phyloP scores from a whole-genome alignment of 2,888 invertebrate species.

The Trichopoda pennipes region DNA sequence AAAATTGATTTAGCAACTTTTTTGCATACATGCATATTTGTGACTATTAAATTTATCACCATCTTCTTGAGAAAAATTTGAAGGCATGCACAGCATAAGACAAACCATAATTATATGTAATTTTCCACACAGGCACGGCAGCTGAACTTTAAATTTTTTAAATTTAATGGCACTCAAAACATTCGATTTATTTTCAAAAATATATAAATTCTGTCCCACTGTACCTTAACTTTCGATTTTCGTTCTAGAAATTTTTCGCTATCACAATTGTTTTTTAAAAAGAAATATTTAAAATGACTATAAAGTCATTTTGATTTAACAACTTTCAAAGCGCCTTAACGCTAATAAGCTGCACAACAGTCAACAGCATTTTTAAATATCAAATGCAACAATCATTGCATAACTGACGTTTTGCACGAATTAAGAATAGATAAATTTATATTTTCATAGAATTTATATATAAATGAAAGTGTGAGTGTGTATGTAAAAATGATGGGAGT shows the following conservation, averaged over 20 bases:
- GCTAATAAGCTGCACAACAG: background rate
- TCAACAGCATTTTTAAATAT: conserved; percentile 34
- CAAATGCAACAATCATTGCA: conserved; percentile 46
- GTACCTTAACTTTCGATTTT: no score
- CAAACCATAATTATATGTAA: no score
- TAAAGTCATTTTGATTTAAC: conserved; percentile 22
- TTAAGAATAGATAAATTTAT: conserved; percentile 52
- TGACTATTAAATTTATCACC: no score
- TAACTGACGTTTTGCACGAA: conserved; percentile 62
- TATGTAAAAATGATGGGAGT: background rate
- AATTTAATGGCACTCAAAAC: no score
- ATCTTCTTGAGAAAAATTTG: no score
- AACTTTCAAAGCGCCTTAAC: conserved; percentile 1
- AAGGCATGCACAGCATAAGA: no score
- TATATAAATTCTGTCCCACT: no score
- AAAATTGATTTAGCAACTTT: no score
- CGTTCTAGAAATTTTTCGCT: background rate
- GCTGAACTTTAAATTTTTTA: no score
- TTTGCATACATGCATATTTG: no score
- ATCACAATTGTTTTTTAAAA: background rate
- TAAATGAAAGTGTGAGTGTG: background rate
- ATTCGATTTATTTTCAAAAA: no score
- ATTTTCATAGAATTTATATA: conserved; percentile 38
- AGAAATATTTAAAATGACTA: conserved; percentile 26
- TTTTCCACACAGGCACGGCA: no score